These are phyloP conservation scores for Caenorhabditis imperialis DNA, from an alignment of 2,888 invertebrate genomes.

Conservation along the genomic window DNA sequence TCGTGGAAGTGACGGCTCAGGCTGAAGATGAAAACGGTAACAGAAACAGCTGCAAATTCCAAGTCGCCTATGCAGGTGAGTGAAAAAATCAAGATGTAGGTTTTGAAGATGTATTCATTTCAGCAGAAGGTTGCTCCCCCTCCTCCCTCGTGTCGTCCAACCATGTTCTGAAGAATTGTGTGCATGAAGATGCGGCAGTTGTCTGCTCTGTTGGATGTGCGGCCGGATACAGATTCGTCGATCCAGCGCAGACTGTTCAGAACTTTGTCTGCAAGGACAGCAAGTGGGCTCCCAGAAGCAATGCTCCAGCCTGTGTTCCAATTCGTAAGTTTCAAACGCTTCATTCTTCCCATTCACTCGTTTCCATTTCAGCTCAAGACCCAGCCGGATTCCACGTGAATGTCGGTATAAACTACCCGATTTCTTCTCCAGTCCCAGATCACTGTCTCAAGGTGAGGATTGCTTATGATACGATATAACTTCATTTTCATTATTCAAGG, in stretches of 20 bases:
- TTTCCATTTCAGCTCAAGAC: slow-evolving; percentile 76
- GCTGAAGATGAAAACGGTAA: slow-evolving; percentile 77
- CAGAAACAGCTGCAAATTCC: slow-evolving; percentile 76
- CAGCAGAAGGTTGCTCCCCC: slow-evolving; percentile 85
- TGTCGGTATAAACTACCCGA: slow-evolving; percentile 72
- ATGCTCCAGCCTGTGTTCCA: slow-evolving; percentile 94
- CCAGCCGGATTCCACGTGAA: slow-evolving; percentile 78
- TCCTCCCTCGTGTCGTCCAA: slow-evolving; percentile 93
- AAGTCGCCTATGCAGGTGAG: slow-evolving; percentile 74
- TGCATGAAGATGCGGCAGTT: slow-evolving; percentile 84
- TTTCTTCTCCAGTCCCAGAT: slow-evolving; percentile 65
- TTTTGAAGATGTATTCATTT: slow-evolving; percentile 21
- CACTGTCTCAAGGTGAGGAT: slow-evolving; percentile 71
- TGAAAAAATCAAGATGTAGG: neutral
- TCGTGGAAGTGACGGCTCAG: slow-evolving; percentile 65
- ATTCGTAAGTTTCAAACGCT: no score
- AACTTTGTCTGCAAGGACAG: slow-evolving; percentile 79
- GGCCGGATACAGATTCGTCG: slow-evolving; percentile 74
- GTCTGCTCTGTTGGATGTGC: slow-evolving; percentile 79
- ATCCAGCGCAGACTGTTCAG: slow-evolving; percentile 58
- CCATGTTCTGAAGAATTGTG: slow-evolving; percentile 82
- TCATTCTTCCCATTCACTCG: no score
- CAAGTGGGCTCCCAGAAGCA: slow-evolving; percentile 89
- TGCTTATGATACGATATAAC: neutral
- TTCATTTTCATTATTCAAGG: slow-evolving; percentile 23